Base-by-base conservation (phyloP, 2,113 vertebrate species). In the Propithecus coquereli region DNA sequence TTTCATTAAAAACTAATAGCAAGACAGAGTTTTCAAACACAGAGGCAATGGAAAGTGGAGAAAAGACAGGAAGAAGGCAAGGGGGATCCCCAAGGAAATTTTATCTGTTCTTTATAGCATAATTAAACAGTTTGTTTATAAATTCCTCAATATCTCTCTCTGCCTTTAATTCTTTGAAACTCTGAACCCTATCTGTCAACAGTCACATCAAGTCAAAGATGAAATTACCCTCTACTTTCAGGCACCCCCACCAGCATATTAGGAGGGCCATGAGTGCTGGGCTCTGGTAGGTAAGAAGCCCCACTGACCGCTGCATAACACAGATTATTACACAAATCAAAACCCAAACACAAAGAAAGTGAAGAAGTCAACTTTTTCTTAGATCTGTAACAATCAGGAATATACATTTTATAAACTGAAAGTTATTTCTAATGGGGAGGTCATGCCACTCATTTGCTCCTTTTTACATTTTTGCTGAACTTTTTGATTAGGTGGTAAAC, bases 1-100 rank as follows among this genome's bases (percentile, higher is more conserved):
- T 96, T 96, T 97, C 91, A 97, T 96, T 96, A 96, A 95, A 97
- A 91, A 91, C 61, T 37, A 85, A 84, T 86, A 90, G 54, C 17
- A 66, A 92, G 65, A 47, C 18, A 81, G 30, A 68, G 34, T 81
- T 95, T 95, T 84, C 50, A 85, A 94, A 82, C 77, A 74, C 70
- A 57, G 73, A 84, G 71, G n/a, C 57, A 79, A 74, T 63, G n/a
- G 84, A 71, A 94, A 94, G 73, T 68, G 45, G 50, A 45, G 12
- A 65, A 79, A 81, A 86, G 66, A 70, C 73, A 79, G 66, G 37
- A 90, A 77, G 54, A 71, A 89, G 20, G 47, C 0, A 0, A 45
- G 11, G 1, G 1, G 3, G 11, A 30, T 76, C 14, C 47, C 70
- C 16, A n/a, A 59, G 68, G 32, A 77, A 37, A n/a, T 57, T 5